Evolutionary conservation across 2,888 invertebrate genomes (phyloP).

Genomic region (Troides aeacus): DNA sequence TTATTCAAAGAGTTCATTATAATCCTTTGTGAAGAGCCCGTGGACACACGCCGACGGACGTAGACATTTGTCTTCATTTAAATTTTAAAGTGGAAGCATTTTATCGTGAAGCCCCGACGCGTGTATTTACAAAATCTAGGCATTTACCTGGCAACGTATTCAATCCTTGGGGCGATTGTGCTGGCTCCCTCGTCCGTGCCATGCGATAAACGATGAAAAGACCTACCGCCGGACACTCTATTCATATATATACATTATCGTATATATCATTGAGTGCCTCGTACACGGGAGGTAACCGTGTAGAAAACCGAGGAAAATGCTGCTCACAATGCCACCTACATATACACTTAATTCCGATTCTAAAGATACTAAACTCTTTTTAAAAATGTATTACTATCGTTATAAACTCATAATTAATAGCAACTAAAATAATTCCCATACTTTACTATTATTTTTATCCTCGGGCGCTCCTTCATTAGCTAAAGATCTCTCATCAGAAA

Average conservation of each 20-base stretch:
- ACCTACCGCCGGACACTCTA: constrained; percentile 66
- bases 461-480: no score
- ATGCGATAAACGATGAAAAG: constrained; percentile 68
- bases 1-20: constrained; percentile 31
- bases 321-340: background rate
- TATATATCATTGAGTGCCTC: constrained; percentile 57
- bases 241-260: constrained; percentile 47
- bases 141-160: constrained; percentile 50
- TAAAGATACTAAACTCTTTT: no score
- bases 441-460: no score
- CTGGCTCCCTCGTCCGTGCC: constrained; percentile 52
- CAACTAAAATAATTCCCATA: no score
- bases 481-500: no score
- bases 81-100: constrained; percentile 40
- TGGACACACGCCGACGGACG: constrained; percentile 30
- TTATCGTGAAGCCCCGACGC: constrained; percentile 32
- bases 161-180: constrained; percentile 56
- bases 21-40: constrained; percentile 28
- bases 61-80: constrained; percentile 47
- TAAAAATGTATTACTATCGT: no score
- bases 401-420: no score
- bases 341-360: no score
- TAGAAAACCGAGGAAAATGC: constrained; percentile 51
- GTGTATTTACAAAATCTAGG: constrained; percentile 46
- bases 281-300: constrained; percentile 50